These are phyloP conservation scores for Rhodeus uyekii DNA, from an alignment of 2,797 vertebrate species.

Conservation along the genomic window DNA sequence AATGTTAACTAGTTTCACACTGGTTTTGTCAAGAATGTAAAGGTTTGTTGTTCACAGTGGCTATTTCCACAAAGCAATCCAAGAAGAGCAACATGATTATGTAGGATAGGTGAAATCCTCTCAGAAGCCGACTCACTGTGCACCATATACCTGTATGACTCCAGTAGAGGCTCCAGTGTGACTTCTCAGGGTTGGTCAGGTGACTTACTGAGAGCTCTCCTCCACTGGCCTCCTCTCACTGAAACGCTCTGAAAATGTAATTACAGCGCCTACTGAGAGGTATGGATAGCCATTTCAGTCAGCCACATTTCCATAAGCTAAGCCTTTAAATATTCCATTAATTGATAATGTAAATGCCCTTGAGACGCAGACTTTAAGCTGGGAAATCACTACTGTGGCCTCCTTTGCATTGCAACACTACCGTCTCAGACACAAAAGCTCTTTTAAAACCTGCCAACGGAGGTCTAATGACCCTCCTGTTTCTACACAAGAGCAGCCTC, in stretches of 20 bases:
- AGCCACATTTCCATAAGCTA: conserved; percentile 62
- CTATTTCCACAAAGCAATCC: neutral
- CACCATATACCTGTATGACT: neutral
- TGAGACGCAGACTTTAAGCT: conserved; percentile 57
- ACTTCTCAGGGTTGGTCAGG: neutral
- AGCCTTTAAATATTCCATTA: conserved; percentile 71
- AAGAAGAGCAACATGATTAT: neutral
- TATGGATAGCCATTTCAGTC: conserved; percentile 62
- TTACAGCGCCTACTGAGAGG: conserved; percentile 66
- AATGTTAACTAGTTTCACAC: neutral
- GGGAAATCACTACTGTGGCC: conserved; percentile 18
- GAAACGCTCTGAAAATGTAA: conserved; percentile 63
- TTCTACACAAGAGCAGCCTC: conserved; percentile 8
- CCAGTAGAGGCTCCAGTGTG: neutral
- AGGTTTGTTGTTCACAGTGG: neutral
- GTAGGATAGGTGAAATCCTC: neutral
- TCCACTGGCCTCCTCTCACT: conserved; percentile 55
- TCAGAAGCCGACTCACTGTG: neutral
- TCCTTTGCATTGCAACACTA: neutral
- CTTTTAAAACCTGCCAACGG: neutral
- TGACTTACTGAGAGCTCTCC: neutral
- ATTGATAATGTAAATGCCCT: conserved; percentile 73
- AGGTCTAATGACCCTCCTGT: neutral
- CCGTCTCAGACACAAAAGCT: conserved; percentile 11
- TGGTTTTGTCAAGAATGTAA: neutral